Conservation (phyloP, 2,113 vertebrate species). For the Cyanoliseus patagonus region DNA sequence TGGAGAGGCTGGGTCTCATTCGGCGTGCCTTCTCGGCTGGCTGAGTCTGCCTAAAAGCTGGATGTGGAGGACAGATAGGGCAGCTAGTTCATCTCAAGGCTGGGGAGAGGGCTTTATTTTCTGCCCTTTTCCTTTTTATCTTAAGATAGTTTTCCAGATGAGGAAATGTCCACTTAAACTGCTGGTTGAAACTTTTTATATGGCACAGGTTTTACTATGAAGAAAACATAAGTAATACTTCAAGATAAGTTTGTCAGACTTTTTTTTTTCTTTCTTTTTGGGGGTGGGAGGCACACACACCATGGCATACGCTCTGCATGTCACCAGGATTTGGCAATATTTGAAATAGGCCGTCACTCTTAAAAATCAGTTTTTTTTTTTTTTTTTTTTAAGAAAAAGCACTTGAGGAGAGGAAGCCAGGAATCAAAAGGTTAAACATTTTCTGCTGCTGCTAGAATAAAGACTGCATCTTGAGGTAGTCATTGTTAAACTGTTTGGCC, state of each 20-base stretch:
- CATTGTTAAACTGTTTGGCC: slow-evolving; percentile 46
- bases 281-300: background rate
- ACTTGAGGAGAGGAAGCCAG: background rate
- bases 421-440: slow-evolving; percentile 45
- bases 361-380: background rate
- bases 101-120: background rate
- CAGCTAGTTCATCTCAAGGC: background rate
- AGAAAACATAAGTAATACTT: background rate
- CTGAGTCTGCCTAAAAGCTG: background rate
- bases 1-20: background rate
- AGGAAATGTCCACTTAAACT: background rate
- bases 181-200: background rate
- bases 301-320: background rate
- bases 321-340: background rate
- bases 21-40: background rate
- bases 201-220: background rate
- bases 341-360: background rate
- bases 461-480: background rate
- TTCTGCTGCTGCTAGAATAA: slow-evolving; percentile 21
- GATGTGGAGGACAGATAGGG: background rate
- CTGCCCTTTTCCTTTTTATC: background rate
- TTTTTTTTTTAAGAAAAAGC: background rate
- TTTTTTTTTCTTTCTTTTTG: no score
- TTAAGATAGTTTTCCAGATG: background rate
- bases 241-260: background rate